A percentile compares a stretch with the other conserved stretches of the same genome.
Evolutionary conservation across 23 tunicate species (phyloP).

Genomic region (Trididemnum miniatum): DNA sequence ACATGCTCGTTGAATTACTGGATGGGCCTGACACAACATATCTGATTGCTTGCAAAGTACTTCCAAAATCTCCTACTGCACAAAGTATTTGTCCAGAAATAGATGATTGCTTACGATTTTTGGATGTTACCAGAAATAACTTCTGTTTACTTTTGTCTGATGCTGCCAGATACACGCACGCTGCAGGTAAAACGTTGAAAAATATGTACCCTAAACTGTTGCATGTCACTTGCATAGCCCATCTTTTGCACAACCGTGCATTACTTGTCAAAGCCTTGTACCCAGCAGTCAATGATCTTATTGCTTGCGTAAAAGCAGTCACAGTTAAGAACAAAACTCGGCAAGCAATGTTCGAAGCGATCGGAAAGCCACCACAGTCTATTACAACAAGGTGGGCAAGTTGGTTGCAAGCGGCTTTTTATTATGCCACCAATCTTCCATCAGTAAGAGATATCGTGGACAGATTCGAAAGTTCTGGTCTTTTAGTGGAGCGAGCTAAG

Average conservation of each 20-base stretch:
- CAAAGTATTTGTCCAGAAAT: background rate
- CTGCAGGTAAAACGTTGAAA: background rate
- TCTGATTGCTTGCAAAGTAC: no score
- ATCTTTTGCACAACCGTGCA: no score
- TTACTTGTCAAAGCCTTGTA: conserved; percentile 5
- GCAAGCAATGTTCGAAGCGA: background rate
- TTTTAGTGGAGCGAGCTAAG: conserved; percentile 5
- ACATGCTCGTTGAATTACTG: no score
- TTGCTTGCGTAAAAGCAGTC: no score
- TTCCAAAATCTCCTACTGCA: no score
- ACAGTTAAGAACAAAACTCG: no score
- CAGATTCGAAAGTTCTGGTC: conserved; percentile 4
- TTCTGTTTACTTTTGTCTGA: no score
- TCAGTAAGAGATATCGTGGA: conserved; percentile 3
- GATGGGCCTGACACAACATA: background rate
- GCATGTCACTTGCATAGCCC: no score
- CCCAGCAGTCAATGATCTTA: background rate
- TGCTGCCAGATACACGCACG: no score
- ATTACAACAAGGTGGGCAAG: background rate
- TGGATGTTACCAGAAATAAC: no score
- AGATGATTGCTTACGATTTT: background rate
- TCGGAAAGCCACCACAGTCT: background rate
- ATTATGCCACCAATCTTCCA: conserved; percentile 7
- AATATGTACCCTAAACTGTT: no score
- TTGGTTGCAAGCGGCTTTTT: conserved; percentile 25